Base-by-base conservation (phyloP, 1,140 invertebrate genomes). In the Drosophila sturtevanti region DNA sequence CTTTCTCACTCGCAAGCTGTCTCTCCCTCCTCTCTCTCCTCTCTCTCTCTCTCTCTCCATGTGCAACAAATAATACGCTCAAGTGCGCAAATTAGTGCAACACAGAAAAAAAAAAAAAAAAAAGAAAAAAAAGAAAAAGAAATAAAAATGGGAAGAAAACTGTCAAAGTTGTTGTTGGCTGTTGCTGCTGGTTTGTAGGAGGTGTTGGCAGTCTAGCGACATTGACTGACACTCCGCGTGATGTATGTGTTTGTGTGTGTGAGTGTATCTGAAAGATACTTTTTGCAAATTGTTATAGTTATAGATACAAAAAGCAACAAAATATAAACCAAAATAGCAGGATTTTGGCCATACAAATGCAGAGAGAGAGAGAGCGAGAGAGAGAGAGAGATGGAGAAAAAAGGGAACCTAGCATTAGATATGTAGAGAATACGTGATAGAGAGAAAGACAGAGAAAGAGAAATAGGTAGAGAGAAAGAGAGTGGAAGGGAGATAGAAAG, bases 201-300 rank as follows among this genome's bases (percentile, higher is more conserved):
- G 44, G 63, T 71, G 74, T 72, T 67, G 68, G 41, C 63, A 71
- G 68, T 21, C 59, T 48, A 52, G 41, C 61, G 24, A 63, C 72
- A 37, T 56, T 66, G 63, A 70, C 79, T 72, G 76, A 71, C 68
- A 71, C 67, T 59, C 69, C 61, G 63, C 64, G 68, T 35, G 24
- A 60, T 56, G 54, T 41, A 9, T 41, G 14, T 55, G 64, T 68
- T 22, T 64, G 44, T 69, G 52, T 60, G 58, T 35, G 60, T 37
- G 56, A 62, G 55, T 78, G 77, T 81, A 81, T 75, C 70, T 68
- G 63, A 62, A 12, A 65, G 68, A 21, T 80, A 79, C 81, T 68
- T 68, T 31, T 87, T 86, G 82, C 82, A 89, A 87, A 82, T 87
- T 82, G 79, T 76, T 87, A 68, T 81, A 87, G 82, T 72, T 86